Conservation (phyloP, 2,888 invertebrate genomes). For the Acholoe squamosa region DNA sequence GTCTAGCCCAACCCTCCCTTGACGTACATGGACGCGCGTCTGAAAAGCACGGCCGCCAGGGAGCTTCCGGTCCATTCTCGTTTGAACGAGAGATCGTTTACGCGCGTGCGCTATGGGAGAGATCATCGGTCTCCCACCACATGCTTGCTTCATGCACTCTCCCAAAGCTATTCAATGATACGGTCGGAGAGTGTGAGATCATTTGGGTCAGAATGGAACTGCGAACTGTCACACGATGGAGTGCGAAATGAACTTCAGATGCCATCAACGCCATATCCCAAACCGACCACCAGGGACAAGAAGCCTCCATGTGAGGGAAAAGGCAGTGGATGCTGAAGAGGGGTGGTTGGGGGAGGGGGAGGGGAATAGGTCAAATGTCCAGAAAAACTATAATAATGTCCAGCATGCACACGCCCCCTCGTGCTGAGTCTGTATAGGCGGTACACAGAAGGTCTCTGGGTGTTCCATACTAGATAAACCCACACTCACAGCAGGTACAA, state of each 20-base stretch:
- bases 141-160: too few species aligned
- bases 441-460: too few species aligned
- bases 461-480: not conserved
- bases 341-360: too few species aligned
- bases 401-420: not conserved
- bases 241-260: conserved; percentile 27
- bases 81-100: not conserved
- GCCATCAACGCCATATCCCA: not conserved
- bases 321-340: too few species aligned
- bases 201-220: conserved; percentile 19
- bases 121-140: not conserved
- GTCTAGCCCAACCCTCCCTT: not conserved
- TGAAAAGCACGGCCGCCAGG: conserved; percentile 11
- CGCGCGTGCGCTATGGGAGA: not conserved
- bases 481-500: not conserved
- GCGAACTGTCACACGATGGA: conserved; percentile 40
- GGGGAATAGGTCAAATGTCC: too few species aligned
- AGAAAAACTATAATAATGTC: too few species aligned
- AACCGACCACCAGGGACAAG: not conserved
- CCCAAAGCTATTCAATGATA: too few species aligned
- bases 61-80: not conserved
- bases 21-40: not conserved
- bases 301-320: too few species aligned
- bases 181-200: not conserved
- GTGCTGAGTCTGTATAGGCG: not conserved